Evolutionary conservation across 2,888 invertebrate species (phyloP), one percentile per base, ranked within the genome.

Genomic region (Stenodema calcarata): DNA sequence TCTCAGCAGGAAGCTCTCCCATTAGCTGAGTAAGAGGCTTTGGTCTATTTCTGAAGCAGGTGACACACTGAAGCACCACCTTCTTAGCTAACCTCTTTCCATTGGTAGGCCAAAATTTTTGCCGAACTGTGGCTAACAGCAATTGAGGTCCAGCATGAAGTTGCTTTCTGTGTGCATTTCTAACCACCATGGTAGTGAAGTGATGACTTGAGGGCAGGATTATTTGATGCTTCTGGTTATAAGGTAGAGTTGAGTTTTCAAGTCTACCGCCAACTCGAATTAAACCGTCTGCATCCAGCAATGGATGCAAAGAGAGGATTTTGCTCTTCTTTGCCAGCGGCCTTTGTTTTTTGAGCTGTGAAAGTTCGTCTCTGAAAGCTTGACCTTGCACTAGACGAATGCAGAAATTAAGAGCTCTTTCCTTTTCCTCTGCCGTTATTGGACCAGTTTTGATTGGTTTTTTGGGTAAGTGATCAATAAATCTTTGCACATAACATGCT

Each of bases 271-370:
- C 73, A 30, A 73, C 30, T 28, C 73, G 28, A 7, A 73, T 12
- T 9, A 73, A 90, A 90, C 47, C 90, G 90, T 42, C 90, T 90
- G 86, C 90, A 88, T 44, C 90, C 87, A 27, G 89, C 70, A 18
- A 87, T 88, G 42, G 88, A 69, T n/a, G 78, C 12, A 81, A 89
- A 1, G 73, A 4, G 0, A 4, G 1, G 1, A 4, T 28, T 16
- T 16, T 2, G 4, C 12, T 73, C 14, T 6, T 35, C 2, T 16
- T 6, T 18, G 27, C 69, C 14, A 47, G 47, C 16, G 47, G 47
- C 16, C 16, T 12, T 47, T 1, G 14, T 47, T 12, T 14, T 14
- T 14, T 1, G 12, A 47, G 47, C 12, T 47, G 47, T 16, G 12
- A 16, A 16, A 54, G 23, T 54, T 54, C 54, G 7, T n/a, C n/a